Evolutionary conservation across 2,113 vertebrate species (phyloP).

Genomic region (Nothocercus julius): DNA sequence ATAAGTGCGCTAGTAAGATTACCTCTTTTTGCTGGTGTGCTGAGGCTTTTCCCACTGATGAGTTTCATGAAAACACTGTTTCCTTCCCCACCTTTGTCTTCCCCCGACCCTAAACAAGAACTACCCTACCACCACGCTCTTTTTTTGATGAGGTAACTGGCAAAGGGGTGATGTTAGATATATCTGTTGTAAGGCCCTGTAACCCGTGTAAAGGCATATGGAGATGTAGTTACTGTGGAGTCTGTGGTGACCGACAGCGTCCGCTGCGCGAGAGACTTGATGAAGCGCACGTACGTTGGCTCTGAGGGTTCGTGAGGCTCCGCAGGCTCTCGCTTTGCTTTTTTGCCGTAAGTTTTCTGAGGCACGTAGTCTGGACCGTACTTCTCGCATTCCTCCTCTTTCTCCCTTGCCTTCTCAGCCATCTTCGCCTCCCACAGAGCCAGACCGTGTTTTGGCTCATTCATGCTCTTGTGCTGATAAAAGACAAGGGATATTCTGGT

Average conservation of each 20-base stretch:
- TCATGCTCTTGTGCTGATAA: constrained; percentile 99
- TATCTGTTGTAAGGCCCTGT: constrained; percentile 97
- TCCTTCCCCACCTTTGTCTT: constrained; percentile 35
- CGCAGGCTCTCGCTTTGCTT: constrained; percentile 86
- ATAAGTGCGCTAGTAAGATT: constrained; percentile 54
- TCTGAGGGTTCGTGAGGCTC: constrained; percentile 83
- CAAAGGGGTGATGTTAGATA: constrained; percentile 75
- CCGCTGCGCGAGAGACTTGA: constrained; percentile 87
- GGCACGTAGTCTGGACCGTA: constrained; percentile 88
- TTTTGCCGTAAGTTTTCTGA: constrained; percentile 88
- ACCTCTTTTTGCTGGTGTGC: constrained; percentile 75
- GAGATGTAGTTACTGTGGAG: constrained; percentile 90
- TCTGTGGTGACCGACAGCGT: constrained; percentile 93
- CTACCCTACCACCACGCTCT: constrained; percentile 16
- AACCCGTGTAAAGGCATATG: constrained; percentile 97
- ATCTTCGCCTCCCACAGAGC: constrained; percentile 96
- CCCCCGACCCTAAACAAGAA: neutral
- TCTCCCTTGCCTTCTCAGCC: constrained; percentile 95
- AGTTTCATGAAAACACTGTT: constrained; percentile 32
- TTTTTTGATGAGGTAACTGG: constrained; percentile 73
- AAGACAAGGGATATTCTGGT: constrained; percentile 96
- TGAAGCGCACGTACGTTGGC: constrained; percentile 89
- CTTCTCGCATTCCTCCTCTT: constrained; percentile 92
- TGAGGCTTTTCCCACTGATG: constrained; percentile 56
- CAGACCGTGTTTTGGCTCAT: constrained; percentile 94